A percentile compares a stretch with the other conserved stretches of the same genome.
phyloP scores from a whole-genome alignment of 2,888 invertebrate species.

The Tridacna crocea region DNA sequence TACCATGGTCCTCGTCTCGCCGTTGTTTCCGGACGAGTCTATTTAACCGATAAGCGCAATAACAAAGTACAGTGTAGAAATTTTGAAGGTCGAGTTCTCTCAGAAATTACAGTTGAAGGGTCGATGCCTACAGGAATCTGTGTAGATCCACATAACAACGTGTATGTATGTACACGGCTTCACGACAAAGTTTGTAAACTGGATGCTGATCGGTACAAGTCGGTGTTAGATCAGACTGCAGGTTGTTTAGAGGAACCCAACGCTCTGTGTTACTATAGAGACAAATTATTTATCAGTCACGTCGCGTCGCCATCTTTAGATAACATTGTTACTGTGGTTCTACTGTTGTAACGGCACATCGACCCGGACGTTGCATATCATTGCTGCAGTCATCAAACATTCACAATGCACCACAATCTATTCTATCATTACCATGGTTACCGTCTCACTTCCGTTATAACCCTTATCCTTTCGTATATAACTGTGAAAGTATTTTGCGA shows the following conservation, averaged over 20 bases:
- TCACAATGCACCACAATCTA: too few relatives aligned
- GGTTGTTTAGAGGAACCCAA: background rate
- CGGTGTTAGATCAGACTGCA: background rate
- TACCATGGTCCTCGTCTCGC: background rate
- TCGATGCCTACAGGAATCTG: background rate
- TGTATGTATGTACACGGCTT: background rate
- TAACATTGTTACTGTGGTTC: background rate
- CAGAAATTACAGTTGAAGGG: background rate
- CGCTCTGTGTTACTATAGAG: background rate
- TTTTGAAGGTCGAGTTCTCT: background rate
- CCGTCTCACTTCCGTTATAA: too few relatives aligned
- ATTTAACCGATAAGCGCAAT: background rate
- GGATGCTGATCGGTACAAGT: background rate
- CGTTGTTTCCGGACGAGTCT: background rate
- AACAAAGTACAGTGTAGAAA: background rate
- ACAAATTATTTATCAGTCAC: background rate
- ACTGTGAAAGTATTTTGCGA: too few relatives aligned
- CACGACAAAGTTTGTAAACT: background rate
- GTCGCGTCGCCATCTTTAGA: background rate
- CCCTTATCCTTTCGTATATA: too few relatives aligned
- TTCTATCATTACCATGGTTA: too few relatives aligned
- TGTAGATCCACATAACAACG: background rate
- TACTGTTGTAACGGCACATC: background rate
- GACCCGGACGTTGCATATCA: too few relatives aligned
- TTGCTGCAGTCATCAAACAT: too few relatives aligned